A percentile compares a stretch with the other conserved stretches of the same genome.
phyloP scores from a whole-genome alignment of 2,113 vertebrate genomes.

The Nicator chloris region DNA sequence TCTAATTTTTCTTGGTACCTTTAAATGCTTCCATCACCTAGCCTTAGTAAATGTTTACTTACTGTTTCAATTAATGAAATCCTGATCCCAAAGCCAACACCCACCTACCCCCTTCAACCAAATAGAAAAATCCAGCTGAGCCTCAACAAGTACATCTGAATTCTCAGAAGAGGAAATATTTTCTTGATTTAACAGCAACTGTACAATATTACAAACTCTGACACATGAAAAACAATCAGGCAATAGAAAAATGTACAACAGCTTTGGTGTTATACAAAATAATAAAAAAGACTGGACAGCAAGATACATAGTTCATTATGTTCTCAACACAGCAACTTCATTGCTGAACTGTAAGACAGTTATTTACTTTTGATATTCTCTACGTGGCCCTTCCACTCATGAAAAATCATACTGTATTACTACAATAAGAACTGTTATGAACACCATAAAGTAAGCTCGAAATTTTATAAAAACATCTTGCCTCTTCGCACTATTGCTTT shows the following conservation, averaged over 20 bases:
- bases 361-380: slow-evolving; percentile 19
- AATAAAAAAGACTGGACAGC: slow-evolving; percentile 65
- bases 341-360: slow-evolving; percentile 35
- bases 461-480: slow-evolving; percentile 44
- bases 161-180: slow-evolving; percentile 72
- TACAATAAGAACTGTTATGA: slow-evolving; percentile 41
- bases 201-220: slow-evolving; percentile 77
- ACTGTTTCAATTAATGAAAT: slow-evolving; percentile 28
- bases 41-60: not conserved
- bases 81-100: slow-evolving; percentile 40
- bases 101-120: not conserved
- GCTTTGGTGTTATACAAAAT: slow-evolving; percentile 79
- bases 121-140: slow-evolving; percentile 46
- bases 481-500: slow-evolving; percentile 65
- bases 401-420: slow-evolving; percentile 38
- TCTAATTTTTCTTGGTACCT: not conserved
- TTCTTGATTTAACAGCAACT: slow-evolving; percentile 73
- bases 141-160: slow-evolving; percentile 66
- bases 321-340: slow-evolving; percentile 60
- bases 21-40: not conserved
- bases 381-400: slow-evolving; percentile 23
- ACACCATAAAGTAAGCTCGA: slow-evolving; percentile 38
- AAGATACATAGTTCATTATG: slow-evolving; percentile 55
- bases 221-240: slow-evolving; percentile 74
- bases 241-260: slow-evolving; percentile 82